phyloP scores from a whole-genome alignment of 2,888 invertebrate species.

The Pardosa pseudoannulata region DNA sequence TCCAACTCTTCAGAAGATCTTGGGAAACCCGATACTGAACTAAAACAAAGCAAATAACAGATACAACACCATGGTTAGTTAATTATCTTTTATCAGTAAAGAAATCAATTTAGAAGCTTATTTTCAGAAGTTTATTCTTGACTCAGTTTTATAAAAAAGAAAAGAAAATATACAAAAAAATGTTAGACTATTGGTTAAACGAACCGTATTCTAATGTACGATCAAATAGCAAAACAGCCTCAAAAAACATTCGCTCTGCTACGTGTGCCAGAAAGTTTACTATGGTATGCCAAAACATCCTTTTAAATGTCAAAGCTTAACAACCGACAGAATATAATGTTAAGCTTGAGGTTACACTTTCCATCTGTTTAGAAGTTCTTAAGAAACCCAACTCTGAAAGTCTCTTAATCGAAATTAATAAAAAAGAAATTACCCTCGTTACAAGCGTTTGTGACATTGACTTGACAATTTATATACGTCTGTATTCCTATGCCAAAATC shows the following conservation, averaged over 20 bases:
- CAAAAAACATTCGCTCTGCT: not conserved
- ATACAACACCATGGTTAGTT: too few species aligned
- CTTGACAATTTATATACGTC: not conserved
- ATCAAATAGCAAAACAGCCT: too few species aligned
- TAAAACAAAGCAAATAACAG: too few species aligned
- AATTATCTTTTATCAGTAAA: too few species aligned
- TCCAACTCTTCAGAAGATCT: not conserved
- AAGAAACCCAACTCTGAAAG: not conserved
- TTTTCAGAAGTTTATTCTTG: too few species aligned
- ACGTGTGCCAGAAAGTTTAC: not conserved
- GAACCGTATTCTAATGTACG: too few species aligned
- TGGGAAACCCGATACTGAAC: not conserved
- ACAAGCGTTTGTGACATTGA: not conserved
- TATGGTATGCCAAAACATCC: not conserved
- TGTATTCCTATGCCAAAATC: not conserved
- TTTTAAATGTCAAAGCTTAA: not conserved
- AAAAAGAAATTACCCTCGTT: not conserved
- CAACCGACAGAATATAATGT: not conserved
- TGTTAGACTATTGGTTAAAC: too few species aligned
- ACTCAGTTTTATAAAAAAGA: too few species aligned
- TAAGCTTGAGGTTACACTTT: too few species aligned
- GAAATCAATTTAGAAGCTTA: too few species aligned
- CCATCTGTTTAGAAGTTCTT: not conserved
- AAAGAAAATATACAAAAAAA: too few species aligned
- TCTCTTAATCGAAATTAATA: not conserved